phyloP scores from a whole-genome alignment of 2,113 vertebrate species.

The Paradisaea rubra region DNA sequence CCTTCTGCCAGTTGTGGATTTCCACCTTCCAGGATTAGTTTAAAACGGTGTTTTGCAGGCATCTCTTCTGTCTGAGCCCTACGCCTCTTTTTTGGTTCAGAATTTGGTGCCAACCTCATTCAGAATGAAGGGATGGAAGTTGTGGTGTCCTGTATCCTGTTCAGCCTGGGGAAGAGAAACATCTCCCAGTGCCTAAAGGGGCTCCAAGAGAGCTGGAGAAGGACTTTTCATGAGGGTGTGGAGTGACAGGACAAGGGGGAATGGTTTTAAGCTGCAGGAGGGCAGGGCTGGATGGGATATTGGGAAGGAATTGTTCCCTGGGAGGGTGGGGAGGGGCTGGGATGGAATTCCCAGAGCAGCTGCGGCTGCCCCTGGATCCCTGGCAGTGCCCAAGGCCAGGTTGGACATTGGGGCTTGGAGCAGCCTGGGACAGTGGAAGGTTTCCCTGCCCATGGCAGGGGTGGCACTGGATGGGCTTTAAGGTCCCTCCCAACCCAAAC shows the following conservation, averaged over 20 bases:
- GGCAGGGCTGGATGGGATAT: rapidly evolving
- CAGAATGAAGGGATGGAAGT: not conserved
- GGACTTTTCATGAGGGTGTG: no score
- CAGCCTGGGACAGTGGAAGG: not conserved
- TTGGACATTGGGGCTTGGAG: not conserved
- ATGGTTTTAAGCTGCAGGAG: not conserved
- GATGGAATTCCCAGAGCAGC: not conserved
- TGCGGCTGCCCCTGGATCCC: not conserved
- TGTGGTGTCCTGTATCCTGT: not conserved
- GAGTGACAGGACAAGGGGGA: not conserved
- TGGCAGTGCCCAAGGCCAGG: not conserved
- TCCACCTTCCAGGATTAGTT: not conserved
- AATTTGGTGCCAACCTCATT: not conserved
- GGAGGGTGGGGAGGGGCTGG: no score
- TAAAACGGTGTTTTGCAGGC: not conserved
- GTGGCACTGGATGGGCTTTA: rapidly evolving
- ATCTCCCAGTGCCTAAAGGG: not conserved
- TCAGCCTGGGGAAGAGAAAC: not conserved
- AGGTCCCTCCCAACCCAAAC: not conserved
- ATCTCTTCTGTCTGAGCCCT: not conserved
- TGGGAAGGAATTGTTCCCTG: not conserved
- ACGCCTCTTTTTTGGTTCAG: not conserved
- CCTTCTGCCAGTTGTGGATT: not conserved
- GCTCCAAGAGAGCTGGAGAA: not conserved
- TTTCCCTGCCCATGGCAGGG: not conserved